Evolutionary conservation across 1,140 invertebrate genomes (phyloP).

Genomic region (Tyrophagus putrescentiae): DNA sequence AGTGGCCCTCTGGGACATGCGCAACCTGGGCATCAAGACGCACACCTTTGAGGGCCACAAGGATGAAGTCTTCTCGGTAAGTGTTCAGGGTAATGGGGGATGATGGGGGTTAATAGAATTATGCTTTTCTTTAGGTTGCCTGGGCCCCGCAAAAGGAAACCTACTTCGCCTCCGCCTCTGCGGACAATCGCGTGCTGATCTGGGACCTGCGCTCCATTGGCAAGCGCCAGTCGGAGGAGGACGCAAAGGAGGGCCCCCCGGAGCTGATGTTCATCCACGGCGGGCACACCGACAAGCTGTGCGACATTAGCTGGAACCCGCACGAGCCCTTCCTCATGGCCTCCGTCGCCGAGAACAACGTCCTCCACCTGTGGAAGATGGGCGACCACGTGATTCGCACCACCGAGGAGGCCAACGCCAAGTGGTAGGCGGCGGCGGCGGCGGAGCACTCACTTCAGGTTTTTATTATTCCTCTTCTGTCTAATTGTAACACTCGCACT

Average conservation of each 20-base stretch:
- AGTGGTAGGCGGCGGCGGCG: too few relatives aligned
- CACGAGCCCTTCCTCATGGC: slow-evolving; percentile 99
- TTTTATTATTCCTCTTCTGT: not conserved
- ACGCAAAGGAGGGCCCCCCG: slow-evolving; percentile 96
- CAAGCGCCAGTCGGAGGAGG: slow-evolving; percentile 92
- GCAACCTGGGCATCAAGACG: slow-evolving; percentile 90
- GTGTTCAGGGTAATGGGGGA: too few relatives aligned
- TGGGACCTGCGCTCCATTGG: slow-evolving; percentile 99
- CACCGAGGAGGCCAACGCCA: too few relatives aligned
- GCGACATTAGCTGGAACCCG: slow-evolving; percentile 99
- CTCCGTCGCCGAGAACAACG: slow-evolving; percentile 98
- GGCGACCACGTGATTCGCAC: too few relatives aligned
- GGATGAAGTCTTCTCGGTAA: slow-evolving; percentile 98
- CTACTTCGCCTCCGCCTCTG: slow-evolving; percentile 93
- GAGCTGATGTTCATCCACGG: slow-evolving; percentile 94
- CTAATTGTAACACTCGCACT: not conserved
- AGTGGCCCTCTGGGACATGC: slow-evolving; percentile 86
- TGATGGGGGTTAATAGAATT: too few relatives aligned
- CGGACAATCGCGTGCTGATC: slow-evolving; percentile 91
- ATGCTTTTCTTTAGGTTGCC: slow-evolving; percentile 99
- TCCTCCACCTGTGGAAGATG: slow-evolving; percentile 99
- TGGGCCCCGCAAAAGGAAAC: slow-evolving; percentile 99
- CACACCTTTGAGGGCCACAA: slow-evolving; percentile 99
- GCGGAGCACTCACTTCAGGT: not conserved
- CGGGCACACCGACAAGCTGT: slow-evolving; percentile 99